These are phyloP conservation scores for Varecia variegata DNA, from an alignment of 2,797 vertebrate genomes.

Conservation along the genomic window DNA sequence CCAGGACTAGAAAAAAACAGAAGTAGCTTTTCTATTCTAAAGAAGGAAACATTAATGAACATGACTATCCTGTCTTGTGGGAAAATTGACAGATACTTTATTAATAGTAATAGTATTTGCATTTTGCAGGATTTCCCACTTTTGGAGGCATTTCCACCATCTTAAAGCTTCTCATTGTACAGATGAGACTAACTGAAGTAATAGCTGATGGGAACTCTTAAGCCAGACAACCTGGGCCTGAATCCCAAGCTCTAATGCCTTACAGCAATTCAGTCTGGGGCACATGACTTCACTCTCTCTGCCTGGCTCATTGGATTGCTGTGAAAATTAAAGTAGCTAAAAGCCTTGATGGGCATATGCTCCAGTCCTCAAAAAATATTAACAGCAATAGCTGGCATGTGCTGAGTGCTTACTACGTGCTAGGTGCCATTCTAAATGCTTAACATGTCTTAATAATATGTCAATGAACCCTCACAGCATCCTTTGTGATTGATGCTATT, in stretches of 20 bases:
- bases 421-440: not conserved
- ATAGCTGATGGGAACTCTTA: not conserved
- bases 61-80: no score
- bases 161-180: not conserved
- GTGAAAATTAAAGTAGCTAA: not conserved
- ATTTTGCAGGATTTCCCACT: not conserved
- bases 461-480: not conserved
- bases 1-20: not conserved
- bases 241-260: not conserved
- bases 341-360: fast-evolving
- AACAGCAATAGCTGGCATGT: fast-evolving
- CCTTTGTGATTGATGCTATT: no score
- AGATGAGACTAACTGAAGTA: not conserved
- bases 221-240: not conserved
- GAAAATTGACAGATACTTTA: not conserved
- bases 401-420: fast-evolving
- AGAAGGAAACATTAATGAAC: not conserved
- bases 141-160: not conserved
- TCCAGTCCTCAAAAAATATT: not conserved
- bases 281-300: not conserved
- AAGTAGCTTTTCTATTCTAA: not conserved
- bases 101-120: not conserved
- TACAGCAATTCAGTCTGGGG: not conserved
- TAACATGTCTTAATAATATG: not conserved
- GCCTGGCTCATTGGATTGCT: fast-evolving